Evolutionary conservation across 2,888 invertebrate species (phyloP), one percentile per base, ranked within the genome.

Genomic region (Sialis fuliginosa): DNA sequence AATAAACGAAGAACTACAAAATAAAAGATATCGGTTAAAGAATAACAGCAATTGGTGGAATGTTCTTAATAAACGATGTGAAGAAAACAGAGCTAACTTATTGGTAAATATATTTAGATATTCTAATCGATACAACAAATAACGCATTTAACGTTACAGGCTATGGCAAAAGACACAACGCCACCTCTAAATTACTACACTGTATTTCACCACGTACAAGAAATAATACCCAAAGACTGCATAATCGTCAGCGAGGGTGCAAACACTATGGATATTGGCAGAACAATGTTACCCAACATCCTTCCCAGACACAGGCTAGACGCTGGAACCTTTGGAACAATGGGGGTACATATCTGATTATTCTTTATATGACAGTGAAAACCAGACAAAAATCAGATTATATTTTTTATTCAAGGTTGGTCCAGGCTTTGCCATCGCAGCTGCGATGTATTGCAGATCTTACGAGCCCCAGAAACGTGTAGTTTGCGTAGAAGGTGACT

Each of bases 251-350:
- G 92, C 60, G 96, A 97, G 67, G 97, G 96, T 22, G 95, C 96
- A 34, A 96, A 96, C 64, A 97, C 96, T 0, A 97, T 97, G 97
- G 96, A 97, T 61, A 96, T 96, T 59, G 95, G 96, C 0, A 74
- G 96, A 42, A 80, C 90, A 0, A 77, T 95, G 66, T 66, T 96
- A 35, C 68, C 81, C n/a, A 92, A 95, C 62, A 74, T 74, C 54
- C 68, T 79, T 52, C 89, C 95, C 0, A 70, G 92, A 40, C 92
- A 90, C 60, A 75, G 95, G 49, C 70, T 96, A 5, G 96, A 96
- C 64, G 96, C 96, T 6, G 96, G 93, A 48, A 91, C 93, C 4
- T 96, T 93, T 64, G 96, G 95, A 10, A 95, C 95, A 1, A 95
- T 95, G 93, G 93, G 93, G 37, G 91, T 75, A 52, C 12, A 8